Evolutionary conservation across 1,140 invertebrate genomes (phyloP).

Genomic region (Globodera ellingtonae): DNA sequence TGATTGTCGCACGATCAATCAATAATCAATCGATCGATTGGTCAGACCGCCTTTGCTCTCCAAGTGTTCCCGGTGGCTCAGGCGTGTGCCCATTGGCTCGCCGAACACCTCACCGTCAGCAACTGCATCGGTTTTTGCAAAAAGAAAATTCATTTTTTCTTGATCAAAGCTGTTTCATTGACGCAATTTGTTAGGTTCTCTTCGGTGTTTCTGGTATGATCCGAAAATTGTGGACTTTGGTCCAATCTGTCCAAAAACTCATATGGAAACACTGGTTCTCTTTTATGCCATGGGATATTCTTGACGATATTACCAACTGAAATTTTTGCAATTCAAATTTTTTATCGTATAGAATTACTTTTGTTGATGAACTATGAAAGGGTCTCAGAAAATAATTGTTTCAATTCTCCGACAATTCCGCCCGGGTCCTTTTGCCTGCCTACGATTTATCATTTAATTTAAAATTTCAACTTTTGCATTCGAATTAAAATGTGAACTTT

Average conservation of each 20-base stretch:
- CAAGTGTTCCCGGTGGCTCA: constrained; percentile 74
- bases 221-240: too few species aligned
- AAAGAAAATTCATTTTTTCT: constrained; percentile 46
- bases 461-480: background rate
- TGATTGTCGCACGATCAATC: constrained; percentile 55
- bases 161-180: background rate
- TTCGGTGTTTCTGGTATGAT: background rate
- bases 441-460: too few species aligned
- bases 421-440: too few species aligned
- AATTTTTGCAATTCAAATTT: too few species aligned
- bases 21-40: constrained; percentile 76
- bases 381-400: too few species aligned
- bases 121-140: constrained; percentile 71
- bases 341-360: background rate
- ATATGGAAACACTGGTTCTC: background rate
- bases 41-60: constrained; percentile 74
- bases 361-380: too few species aligned
- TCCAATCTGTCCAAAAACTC: background rate
- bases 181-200: too few species aligned
- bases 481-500: constrained; percentile 14
- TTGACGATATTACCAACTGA: too few species aligned
- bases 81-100: constrained; percentile 75
- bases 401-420: too few species aligned
- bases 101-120: constrained; percentile 73
- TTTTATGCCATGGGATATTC: background rate